phyloP scores from a whole-genome alignment of 2,888 invertebrate species.

The Drosophila formosana region DNA sequence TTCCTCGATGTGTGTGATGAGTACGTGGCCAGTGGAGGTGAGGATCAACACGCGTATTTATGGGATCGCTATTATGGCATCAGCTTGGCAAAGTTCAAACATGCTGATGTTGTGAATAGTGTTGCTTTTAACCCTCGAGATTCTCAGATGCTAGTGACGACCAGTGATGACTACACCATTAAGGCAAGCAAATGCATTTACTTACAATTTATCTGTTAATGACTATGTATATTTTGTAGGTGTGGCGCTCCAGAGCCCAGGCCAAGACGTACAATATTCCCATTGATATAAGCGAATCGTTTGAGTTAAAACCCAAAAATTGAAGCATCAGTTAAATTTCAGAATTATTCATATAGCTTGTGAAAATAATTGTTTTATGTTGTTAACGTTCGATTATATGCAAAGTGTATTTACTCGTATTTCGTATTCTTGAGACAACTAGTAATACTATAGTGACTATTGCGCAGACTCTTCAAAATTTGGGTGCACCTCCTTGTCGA shows the following conservation, averaged over 20 bases:
- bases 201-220: not conserved
- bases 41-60: conserved; percentile 92
- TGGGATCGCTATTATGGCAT: conserved; percentile 95
- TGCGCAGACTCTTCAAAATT: conserved; percentile 36
- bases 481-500: not conserved
- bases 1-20: conserved; percentile 93
- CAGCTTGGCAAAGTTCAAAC: conserved; percentile 91
- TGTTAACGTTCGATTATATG: conserved; percentile 46
- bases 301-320: conserved; percentile 71
- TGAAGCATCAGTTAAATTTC: conserved; percentile 15
- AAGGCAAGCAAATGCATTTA: conserved; percentile 85
- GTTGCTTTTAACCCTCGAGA: conserved; percentile 94
- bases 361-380: conserved; percentile 25
- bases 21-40: conserved; percentile 94
- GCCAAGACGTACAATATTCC: conserved; percentile 72
- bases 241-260: conserved; percentile 81
- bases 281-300: conserved; percentile 72
- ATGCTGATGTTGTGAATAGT: conserved; percentile 92
- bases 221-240: conserved; percentile 47
- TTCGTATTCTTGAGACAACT: not conserved
- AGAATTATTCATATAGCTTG: conserved; percentile 13
- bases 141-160: conserved; percentile 92
- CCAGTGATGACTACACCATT: conserved; percentile 92
- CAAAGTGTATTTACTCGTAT: not conserved
- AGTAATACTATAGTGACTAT: conserved; percentile 24